Conservation (phyloP, 2,113 vertebrate species). For the Pomatostomus ruficeps region DNA sequence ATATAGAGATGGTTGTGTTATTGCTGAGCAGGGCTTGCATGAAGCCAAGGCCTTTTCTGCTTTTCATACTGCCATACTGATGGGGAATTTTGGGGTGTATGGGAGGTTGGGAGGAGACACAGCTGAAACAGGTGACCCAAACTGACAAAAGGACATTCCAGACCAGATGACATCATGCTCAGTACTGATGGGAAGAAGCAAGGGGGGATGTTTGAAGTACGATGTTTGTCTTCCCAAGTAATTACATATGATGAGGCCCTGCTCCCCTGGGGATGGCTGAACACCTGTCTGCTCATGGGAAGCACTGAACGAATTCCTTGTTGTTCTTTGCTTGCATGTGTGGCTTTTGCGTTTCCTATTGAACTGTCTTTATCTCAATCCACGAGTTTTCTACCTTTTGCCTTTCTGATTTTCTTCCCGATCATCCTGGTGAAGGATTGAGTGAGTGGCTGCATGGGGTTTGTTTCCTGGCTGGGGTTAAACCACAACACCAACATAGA, state of each 20-base stretch:
- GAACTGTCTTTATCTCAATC: not conserved
- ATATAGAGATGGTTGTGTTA: not conserved
- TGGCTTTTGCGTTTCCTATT: not conserved
- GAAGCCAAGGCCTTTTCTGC: not conserved
- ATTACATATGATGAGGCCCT: not conserved
- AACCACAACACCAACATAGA: not conserved
- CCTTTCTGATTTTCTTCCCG: not conserved
- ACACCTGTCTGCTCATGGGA: not conserved
- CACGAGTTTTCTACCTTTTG: not conserved
- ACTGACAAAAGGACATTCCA: not conserved
- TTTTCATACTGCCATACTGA: not conserved
- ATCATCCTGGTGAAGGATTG: not conserved
- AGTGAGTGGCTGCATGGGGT: not conserved
- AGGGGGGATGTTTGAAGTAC: not conserved
- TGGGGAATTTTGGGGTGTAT: not conserved
- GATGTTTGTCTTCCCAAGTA: rapidly evolving
- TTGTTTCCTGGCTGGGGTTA: not conserved
- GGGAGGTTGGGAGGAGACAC: not conserved
- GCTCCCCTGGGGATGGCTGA: not conserved
- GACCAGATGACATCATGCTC: not conserved
- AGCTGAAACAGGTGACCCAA: not conserved
- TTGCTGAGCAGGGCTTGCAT: not conserved
- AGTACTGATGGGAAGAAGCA: not conserved
- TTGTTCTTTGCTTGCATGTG: not conserved
- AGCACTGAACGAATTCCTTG: not conserved